phyloP scores from a whole-genome alignment of 2,797 vertebrate genomes.

The Cyprinella venusta region DNA sequence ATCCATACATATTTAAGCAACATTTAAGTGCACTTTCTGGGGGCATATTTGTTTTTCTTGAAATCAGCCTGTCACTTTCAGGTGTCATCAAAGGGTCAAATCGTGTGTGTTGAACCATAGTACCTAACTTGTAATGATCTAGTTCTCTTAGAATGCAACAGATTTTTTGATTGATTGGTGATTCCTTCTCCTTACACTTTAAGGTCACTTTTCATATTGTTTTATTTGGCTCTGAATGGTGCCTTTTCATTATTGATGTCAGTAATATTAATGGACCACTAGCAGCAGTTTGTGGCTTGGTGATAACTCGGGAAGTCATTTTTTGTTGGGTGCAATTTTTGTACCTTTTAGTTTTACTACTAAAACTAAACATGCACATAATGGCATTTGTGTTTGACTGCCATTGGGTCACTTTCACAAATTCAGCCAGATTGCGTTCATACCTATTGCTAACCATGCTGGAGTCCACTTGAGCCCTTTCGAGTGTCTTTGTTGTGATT shows the following conservation, averaged over 20 bases:
- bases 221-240: not conserved
- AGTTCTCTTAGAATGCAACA: not conserved
- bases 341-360: not conserved
- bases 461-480: not conserved
- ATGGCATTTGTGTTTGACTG: not conserved
- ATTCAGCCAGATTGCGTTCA: not conserved
- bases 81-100: conserved; percentile 14
- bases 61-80: not conserved
- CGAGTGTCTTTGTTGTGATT: not conserved
- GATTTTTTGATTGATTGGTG: not conserved
- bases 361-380: not conserved
- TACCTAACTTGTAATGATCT: not conserved
- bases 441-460: not conserved
- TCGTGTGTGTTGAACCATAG: not conserved
- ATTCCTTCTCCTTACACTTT: not conserved
- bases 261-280: not conserved
- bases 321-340: not conserved
- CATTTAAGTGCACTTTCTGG: not conserved
- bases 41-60: not conserved
- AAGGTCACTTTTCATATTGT: not conserved
- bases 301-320: not conserved
- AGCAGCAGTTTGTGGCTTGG: not conserved
- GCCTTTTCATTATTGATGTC: not conserved
- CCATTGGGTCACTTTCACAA: not conserved
- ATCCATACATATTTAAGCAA: not conserved